Conservation (phyloP, 2,113 vertebrate genomes). For the Epinephelus moara region DNA sequence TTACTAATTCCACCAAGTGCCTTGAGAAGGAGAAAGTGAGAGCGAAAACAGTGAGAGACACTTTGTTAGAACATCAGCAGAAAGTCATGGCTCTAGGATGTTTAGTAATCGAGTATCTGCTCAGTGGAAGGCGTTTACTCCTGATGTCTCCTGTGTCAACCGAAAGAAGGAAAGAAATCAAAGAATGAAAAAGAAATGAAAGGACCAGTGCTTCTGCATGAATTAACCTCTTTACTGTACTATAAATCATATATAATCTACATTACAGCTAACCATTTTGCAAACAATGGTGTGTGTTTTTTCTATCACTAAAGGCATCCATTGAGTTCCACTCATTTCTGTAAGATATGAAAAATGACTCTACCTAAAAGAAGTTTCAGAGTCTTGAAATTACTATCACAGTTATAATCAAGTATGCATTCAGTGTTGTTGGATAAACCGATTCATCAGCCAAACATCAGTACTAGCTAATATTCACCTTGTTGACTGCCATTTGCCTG, state of each 20-base stretch:
- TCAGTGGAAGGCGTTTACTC: conserved; percentile 18
- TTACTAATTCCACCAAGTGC: conserved; percentile 55
- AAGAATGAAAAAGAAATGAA: not conserved
- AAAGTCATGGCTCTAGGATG: conserved; percentile 34
- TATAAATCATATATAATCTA: not conserved
- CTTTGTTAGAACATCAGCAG: conserved; percentile 42
- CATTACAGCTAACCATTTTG: not conserved
- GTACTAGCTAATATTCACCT: too few relatives aligned
- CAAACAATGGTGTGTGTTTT: not conserved
- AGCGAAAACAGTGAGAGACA: conserved; percentile 14
- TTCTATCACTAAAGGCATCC: not conserved
- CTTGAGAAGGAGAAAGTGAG: conserved; percentile 16
- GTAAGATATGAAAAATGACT: conserved; percentile 2
- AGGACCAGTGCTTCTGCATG: not conserved
- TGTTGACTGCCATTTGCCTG: too few relatives aligned
- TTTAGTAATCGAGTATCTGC: conserved; percentile 21
- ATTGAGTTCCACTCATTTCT: not conserved
- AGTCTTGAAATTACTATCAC: too few relatives aligned
- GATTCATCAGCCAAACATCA: too few relatives aligned
- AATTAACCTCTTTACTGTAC: not conserved
- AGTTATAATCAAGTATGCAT: too few relatives aligned
- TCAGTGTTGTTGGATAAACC: too few relatives aligned
- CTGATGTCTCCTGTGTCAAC: conserved; percentile 17
- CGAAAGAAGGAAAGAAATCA: conserved; percentile 10
- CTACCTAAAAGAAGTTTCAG: not conserved